These are phyloP conservation scores for Oryctolagus cuniculus DNA, from an alignment of 2,113 vertebrate genomes.

Conservation along the genomic window mOryCun1.1 NC_091442.1:12939001-12939500, in stretches of 20 bases:
- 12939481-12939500: conserved; percentile 96
- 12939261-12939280: background rate
- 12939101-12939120: background rate
- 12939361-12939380: conserved; percentile 84
- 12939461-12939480: conserved; percentile 98
- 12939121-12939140: background rate
- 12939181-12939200: background rate
- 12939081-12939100: background rate
- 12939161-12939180: background rate
- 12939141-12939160: background rate
- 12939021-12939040: no score
- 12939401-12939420: conserved; percentile 85
- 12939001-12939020: no score
- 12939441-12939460: conserved; percentile 91
- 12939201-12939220: background rate
- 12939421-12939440: conserved; percentile 86
- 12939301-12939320: background rate
- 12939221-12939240: background rate
- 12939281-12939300: rapidly evolving
- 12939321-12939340: background rate
- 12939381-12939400: conserved; percentile 88
- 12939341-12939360: background rate
- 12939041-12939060: no score
- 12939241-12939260: background rate
- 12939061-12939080: background rate